These are phyloP conservation scores for Hipparchia sbordonii DNA, from an alignment of 2,888 invertebrate species.

Conservation along the genomic window DNA sequence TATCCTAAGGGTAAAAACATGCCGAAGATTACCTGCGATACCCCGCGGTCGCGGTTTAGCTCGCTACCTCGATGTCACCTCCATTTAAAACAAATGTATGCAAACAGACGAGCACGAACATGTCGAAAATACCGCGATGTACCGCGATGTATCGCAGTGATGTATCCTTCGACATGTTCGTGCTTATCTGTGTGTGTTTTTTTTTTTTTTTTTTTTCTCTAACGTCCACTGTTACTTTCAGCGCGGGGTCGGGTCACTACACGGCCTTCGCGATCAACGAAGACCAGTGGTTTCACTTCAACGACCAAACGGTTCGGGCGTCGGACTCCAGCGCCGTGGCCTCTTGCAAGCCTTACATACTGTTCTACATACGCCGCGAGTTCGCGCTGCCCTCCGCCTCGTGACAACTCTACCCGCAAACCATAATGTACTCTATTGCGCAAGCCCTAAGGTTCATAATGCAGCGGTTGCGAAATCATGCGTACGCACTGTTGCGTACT, in stretches of 20 bases:
- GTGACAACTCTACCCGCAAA: conserved; percentile 44
- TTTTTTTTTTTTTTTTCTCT: neutral
- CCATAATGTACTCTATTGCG: neutral
- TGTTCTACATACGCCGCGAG: conserved; percentile 91
- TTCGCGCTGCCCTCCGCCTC: conserved; percentile 63
- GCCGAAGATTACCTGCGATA: no score
- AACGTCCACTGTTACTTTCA: conserved; percentile 57
- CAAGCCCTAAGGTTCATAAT: conserved; percentile 9
- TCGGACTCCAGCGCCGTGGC: conserved; percentile 86
- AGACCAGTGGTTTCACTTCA: conserved; percentile 93
- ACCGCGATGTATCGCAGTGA: no score
- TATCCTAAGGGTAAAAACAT: no score
- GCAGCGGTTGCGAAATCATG: neutral
- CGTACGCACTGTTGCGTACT: neutral
- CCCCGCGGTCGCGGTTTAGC: no score
- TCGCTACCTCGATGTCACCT: no score
- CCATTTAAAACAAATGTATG: no score
- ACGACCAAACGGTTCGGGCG: conserved; percentile 91
- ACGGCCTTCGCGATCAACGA: conserved; percentile 92
- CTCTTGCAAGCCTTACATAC: conserved; percentile 91
- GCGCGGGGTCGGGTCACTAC: conserved; percentile 93
- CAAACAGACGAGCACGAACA: no score
- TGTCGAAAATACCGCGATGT: no score
- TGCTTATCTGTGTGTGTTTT: no score
- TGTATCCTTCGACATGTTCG: no score